phyloP scores from a whole-genome alignment of 2,113 vertebrate species.

The Pheucticus melanocephalus region DNA sequence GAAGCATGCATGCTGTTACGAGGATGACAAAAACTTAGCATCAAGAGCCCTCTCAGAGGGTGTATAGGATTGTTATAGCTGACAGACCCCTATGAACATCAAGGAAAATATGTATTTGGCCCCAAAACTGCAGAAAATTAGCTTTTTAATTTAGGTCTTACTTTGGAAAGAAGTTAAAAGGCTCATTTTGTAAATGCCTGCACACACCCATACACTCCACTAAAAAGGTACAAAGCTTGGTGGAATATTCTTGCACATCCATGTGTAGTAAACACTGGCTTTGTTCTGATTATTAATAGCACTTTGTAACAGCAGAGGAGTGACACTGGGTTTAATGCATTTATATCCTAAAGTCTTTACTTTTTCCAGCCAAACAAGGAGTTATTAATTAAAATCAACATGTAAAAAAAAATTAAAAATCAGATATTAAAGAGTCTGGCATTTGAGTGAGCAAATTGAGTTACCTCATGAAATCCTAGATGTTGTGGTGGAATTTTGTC shows the following conservation, averaged over 20 bases:
- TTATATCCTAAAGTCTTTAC: neutral
- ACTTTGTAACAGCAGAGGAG: neutral
- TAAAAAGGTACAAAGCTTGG: neutral
- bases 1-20: neutral
- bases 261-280: neutral
- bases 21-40: neutral
- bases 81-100: neutral
- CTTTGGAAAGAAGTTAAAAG: neutral
- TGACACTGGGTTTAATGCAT: neutral
- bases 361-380: neutral
- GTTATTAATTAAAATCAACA: neutral
- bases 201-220: neutral
- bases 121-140: neutral
- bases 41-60: neutral
- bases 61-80: neutral
- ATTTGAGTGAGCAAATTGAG: neutral
- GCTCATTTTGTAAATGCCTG: neutral
- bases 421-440: neutral
- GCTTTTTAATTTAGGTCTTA: neutral
- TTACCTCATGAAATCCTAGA: neutral
- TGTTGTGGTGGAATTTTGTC: neutral
- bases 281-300: neutral
- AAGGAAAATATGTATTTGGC: neutral
- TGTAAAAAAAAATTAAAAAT: neutral
- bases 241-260: neutral